Evolutionary conservation across 2,797 vertebrate species (phyloP), one percentile per base, ranked within the genome.

Genomic region (Myotis myotis): DNA sequence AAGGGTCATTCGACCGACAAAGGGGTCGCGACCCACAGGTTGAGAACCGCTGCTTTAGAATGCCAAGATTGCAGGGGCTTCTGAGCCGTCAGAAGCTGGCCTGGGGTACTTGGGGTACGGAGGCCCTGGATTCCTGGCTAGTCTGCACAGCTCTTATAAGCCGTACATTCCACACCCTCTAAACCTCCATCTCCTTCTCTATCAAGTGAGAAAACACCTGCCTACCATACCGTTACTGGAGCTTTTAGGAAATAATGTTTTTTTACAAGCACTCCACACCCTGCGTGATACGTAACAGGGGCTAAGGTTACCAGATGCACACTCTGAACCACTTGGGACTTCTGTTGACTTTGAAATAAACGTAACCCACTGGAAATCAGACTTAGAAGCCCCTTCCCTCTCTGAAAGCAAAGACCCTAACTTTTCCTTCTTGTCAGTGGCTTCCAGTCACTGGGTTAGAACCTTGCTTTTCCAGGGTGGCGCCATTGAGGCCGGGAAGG

Each of bases 281-380:
- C 2, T 70, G 44, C 66, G 8, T 70, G 64, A 62, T 10, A 71
- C 2, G 3, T 33, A 57, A 53, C 3, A 38, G 25, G 53, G 33
- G 8, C 28, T 57, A 8, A 75, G 23, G 10, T 30, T 66, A 47
- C 44, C 41, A 71, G 19, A 57, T 10, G 62, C 36, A 68, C 17
- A 23, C 41, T 62, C 11, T 5, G 41, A 75, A 17, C 47, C 62
- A 49, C 17, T 36, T 11, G 9, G 5, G 53, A 38, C 17, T 72
- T 71, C 51, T 75, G 57, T 82, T 75, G 41, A 92, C 79, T 92
- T 89, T 81, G 38, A 94, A 89, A 87, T 81, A 89, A 53, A 12
- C 2, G 11, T 80, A 36, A 44, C 41, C 4, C 55, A 28, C 25
- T 25, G n/a, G 62, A 78, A 84, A 11, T 60, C 38, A 62, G 71